These are phyloP conservation scores for Onychomys torridus DNA, from an alignment of 2,797 vertebrate genomes.

Conservation along the genomic window DNA sequence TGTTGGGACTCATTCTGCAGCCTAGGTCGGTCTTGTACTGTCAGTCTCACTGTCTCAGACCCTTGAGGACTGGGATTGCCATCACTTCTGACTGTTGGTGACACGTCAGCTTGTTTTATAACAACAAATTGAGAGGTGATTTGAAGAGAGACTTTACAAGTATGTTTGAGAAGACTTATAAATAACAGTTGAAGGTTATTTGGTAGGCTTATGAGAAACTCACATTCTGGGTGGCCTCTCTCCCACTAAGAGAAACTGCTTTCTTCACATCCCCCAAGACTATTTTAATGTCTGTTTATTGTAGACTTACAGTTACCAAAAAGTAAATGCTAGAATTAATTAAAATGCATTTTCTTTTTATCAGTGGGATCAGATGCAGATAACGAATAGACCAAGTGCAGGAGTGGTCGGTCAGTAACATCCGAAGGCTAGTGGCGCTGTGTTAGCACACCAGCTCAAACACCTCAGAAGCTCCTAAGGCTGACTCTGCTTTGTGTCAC, in stretches of 20 bases:
- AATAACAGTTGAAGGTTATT: neutral
- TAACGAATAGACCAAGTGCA: neutral
- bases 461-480: neutral
- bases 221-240: neutral
- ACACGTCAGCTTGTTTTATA: constrained; percentile 44
- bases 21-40: neutral
- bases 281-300: constrained; percentile 1
- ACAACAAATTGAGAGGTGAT: neutral
- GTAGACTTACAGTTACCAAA: neutral
- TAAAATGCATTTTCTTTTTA: neutral
- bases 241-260: neutral
- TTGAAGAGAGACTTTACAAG: constrained; percentile 19
- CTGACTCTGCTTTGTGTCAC: neutral
- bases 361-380: neutral
- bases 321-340: neutral
- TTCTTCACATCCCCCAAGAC: neutral
- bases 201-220: neutral
- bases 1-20: neutral
- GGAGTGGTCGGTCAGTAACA: neutral
- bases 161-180: constrained; percentile 15
- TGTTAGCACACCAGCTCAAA: neutral
- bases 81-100: neutral
- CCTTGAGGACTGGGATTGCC: neutral
- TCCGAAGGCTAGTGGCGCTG: neutral
- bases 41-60: neutral